phyloP scores from a whole-genome alignment of 2,888 invertebrate genomes.

The Mechanitis messenoides region DNA sequence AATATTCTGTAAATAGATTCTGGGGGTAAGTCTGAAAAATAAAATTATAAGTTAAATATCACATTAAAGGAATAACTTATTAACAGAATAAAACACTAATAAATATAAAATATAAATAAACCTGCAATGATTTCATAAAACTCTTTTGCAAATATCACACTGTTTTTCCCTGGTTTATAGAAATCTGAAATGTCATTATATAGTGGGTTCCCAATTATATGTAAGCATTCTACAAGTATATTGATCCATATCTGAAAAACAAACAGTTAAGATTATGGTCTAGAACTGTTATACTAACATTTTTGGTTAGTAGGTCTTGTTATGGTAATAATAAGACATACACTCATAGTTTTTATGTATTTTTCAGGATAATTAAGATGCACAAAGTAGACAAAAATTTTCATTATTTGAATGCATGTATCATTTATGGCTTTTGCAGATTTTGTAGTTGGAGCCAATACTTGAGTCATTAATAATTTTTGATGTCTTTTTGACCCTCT shows the following conservation, averaged over 20 bases:
- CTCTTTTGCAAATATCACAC: constrained; percentile 48
- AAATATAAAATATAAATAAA: constrained; percentile 28
- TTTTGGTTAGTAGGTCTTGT: neutral
- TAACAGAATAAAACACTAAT: neutral
- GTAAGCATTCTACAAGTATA: constrained; percentile 55
- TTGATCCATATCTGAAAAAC: constrained; percentile 61
- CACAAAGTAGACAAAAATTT: constrained; percentile 52
- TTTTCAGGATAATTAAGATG: constrained; percentile 59
- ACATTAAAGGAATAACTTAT: neutral
- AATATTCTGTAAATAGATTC: constrained; percentile 49
- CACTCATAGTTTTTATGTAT: constrained; percentile 53
- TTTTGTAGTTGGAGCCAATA: neutral
- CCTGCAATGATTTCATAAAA: constrained; percentile 58
- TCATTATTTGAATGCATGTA: constrained; percentile 56
- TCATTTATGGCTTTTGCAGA: constrained; percentile 37
- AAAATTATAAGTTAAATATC: neutral
- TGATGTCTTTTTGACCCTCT: neutral
- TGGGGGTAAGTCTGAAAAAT: constrained; percentile 54
- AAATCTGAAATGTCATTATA: constrained; percentile 41
- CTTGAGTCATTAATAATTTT: neutral
- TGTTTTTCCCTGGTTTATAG: constrained; percentile 54
- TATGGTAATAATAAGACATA: constrained; percentile 37
- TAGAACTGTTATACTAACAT: neutral
- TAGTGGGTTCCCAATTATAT: constrained; percentile 47
- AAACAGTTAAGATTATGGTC: neutral